phyloP scores from a whole-genome alignment of 2,888 invertebrate genomes.

The Pristionchus entomophagus region DNA sequence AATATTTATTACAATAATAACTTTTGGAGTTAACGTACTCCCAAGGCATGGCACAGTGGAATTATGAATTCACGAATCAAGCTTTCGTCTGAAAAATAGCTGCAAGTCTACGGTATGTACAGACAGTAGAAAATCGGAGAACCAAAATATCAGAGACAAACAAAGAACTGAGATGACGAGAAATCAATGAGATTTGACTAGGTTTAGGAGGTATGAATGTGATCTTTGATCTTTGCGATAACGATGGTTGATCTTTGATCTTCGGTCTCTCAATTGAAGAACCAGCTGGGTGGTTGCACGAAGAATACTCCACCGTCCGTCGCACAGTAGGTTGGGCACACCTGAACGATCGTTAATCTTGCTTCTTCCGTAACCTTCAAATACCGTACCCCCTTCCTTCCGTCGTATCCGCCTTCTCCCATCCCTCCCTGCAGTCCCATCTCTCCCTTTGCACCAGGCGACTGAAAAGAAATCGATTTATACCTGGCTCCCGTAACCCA shows the following conservation, averaged over 20 bases:
- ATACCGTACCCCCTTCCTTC: conserved; percentile 64
- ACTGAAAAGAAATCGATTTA: too few species aligned
- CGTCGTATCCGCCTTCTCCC: conserved; percentile 67
- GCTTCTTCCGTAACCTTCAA: background rate
- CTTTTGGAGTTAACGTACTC: background rate
- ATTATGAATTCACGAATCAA: conserved; percentile 20
- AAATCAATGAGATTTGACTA: conserved; percentile 43
- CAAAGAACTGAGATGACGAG: conserved; percentile 12
- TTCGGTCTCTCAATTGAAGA: conserved; percentile 29
- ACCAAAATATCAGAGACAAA: background rate
- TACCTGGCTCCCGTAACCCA: too few species aligned
- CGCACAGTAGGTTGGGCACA: conserved; percentile 74
- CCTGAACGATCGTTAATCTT: conserved; percentile 50
- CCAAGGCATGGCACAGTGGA: conserved; percentile 1
- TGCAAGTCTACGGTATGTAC: conserved; percentile 40
- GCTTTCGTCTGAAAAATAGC: background rate
- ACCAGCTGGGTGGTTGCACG: conserved; percentile 59
- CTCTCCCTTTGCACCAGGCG: conserved; percentile 64
- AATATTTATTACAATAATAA: background rate
- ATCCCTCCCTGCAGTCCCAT: conserved; percentile 63
- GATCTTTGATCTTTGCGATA: conserved; percentile 39
- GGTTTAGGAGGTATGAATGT: background rate
- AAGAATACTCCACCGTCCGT: conserved; percentile 75
- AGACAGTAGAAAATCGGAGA: background rate
- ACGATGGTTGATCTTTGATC: conserved; percentile 13